phyloP scores from a whole-genome alignment of 2,888 invertebrate genomes.

The Apamea crenata region DNA sequence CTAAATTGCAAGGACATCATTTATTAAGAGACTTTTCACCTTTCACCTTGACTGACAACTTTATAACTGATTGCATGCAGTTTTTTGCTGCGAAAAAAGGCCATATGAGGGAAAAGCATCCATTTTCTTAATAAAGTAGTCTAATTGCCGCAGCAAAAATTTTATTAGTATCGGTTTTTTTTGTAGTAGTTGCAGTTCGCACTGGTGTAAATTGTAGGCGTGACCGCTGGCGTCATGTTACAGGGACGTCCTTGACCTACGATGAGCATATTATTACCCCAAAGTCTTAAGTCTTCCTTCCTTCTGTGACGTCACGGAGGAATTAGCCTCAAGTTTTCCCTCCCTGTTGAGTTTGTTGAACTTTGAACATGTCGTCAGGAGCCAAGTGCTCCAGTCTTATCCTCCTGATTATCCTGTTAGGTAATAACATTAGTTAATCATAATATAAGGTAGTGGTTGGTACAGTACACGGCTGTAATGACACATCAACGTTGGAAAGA shows the following conservation, averaged over 20 bases:
- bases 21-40: neutral
- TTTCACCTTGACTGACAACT: neutral
- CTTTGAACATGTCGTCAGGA: slow-evolving; percentile 52
- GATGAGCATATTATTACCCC: neutral
- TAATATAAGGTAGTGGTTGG: slow-evolving; percentile 25
- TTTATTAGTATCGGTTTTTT: neutral
- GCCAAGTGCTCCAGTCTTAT: slow-evolving; percentile 37
- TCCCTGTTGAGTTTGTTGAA: slow-evolving; percentile 50
- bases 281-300: slow-evolving; percentile 57
- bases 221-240: slow-evolving; percentile 7
- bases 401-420: slow-evolving; percentile 57
- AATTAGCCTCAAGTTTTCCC: slow-evolving; percentile 57
- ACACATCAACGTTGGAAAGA: neutral
- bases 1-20: neutral
- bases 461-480: neutral
- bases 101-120: neutral
- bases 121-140: neutral
- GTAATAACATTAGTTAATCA: slow-evolving; percentile 17
- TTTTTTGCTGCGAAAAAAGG: neutral
- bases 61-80: too few species aligned
- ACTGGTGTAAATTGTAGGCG: neutral
- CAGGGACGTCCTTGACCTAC: slow-evolving; percentile 46
- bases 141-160: neutral
- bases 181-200: neutral
- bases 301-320: slow-evolving; percentile 55